Base-by-base conservation (phyloP, 2,888 invertebrate genomes). In the Mantis religiosa region DNA sequence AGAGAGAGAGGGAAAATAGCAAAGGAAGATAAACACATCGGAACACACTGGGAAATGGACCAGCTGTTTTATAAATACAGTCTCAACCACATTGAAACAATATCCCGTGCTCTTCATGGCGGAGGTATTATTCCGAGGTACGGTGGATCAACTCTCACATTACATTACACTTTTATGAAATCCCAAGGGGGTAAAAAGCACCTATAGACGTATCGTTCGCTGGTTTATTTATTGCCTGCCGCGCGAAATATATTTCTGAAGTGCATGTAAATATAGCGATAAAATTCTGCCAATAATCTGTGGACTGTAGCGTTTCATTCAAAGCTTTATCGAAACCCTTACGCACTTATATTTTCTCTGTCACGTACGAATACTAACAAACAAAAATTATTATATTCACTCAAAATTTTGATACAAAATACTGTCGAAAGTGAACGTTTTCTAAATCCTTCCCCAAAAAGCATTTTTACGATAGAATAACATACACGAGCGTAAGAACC, bases 21-120 rank as follows among this genome's bases (percentile, higher is more conserved):
- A 87, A 89, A 88, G 88, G 87, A 89, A 89, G 89, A 90, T 90
- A 90, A 90, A 90, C 89, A 90, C 90, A 47, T 88, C 82, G 89
- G 88, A 85, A 83, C 88, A 87, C 87, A 89, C 88, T 89, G 89
- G 89, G 89, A 89, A 89, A 84, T 84, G 87, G 84, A 54, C 85
- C 90, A 89, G 89, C 89, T 89, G 89, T 87, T 90, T 89, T 89
- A 88, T 84, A 86, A 89, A 89, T 88, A 89, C 89, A 87, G 89
- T 89, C 89, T 71, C 30, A 82, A 71, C 89, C 83, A 54, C 89
- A 89, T 88, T 89, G 86, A 89, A 89, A 89, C 89, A 89, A 88
- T 87, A 83, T 89, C 87, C 89, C 54, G 28, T 12, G n/a, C 85
- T n/a, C 84, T 83, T 83, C 28, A 28, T 30, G 83, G 30, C 83